phyloP scores from a whole-genome alignment of 1,140 invertebrate species.

The Hyles euphorbiae region DNA sequence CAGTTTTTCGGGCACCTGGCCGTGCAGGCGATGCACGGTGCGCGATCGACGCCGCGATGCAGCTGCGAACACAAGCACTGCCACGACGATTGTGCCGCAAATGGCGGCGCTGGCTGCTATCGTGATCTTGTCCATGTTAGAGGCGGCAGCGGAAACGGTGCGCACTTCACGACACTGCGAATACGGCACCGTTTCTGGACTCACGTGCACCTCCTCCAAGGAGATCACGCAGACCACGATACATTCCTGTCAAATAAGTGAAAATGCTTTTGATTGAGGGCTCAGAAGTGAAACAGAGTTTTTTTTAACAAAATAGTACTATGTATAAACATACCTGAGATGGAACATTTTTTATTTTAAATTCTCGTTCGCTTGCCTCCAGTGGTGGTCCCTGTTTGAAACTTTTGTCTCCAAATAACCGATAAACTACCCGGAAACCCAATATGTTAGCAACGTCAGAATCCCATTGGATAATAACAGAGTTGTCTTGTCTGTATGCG shows the following conservation, averaged over 20 bases:
- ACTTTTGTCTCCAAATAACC: constrained; percentile 91
- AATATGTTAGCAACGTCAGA: constrained; percentile 89
- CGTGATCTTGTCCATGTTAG: constrained; percentile 95
- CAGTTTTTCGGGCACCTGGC: constrained; percentile 79
- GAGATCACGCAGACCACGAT: constrained; percentile 95
- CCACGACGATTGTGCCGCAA: constrained; percentile 92
- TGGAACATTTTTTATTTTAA: constrained; percentile 94
- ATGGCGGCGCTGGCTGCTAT: constrained; percentile 95
- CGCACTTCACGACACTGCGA: constrained; percentile 92
- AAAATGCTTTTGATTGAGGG: background rate
- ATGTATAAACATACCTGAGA: constrained; percentile 80
- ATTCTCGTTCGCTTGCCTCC: constrained; percentile 90
- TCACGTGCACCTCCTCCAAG: constrained; percentile 89
- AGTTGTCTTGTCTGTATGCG: constrained; percentile 89
- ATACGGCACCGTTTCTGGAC: constrained; percentile 89
- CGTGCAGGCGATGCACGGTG: constrained; percentile 84
- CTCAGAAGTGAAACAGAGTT: background rate
- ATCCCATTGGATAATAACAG: constrained; percentile 94
- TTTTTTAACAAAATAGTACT: constrained; percentile 1
- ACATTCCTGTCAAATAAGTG: constrained; percentile 81
- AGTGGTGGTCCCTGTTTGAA: constrained; percentile 93
- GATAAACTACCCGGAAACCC: constrained; percentile 92
- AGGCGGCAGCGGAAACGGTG: constrained; percentile 86
- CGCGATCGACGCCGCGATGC: constrained; percentile 85
- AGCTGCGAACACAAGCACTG: constrained; percentile 90